Conservation (phyloP, 2,113 vertebrate species). For the Rhineura floridana region DNA sequence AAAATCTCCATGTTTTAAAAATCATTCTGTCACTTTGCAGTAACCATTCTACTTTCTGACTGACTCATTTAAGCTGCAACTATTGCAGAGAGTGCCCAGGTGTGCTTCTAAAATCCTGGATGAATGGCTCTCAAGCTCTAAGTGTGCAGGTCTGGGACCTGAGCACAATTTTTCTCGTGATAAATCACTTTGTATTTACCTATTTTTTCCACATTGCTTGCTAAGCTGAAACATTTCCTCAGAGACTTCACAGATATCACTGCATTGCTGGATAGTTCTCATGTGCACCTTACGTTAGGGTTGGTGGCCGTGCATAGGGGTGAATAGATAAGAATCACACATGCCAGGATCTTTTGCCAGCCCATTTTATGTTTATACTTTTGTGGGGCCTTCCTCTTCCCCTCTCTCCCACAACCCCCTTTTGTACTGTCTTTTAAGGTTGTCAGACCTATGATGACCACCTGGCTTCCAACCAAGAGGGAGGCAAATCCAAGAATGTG, state of each 20-base stretch:
- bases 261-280: conserved; percentile 10
- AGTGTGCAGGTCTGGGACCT: not conserved
- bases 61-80: not conserved
- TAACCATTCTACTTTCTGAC: not conserved
- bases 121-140: not conserved
- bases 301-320: not conserved
- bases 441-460: conserved; percentile 95
- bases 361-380: conserved; percentile 56
- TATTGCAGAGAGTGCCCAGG: not conserved
- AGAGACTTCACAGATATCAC: not conserved
- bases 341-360: conserved; percentile 14
- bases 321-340: not conserved
- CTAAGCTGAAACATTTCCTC: not conserved
- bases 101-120: no score
- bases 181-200: not conserved
- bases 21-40: not conserved
- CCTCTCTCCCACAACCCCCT: conserved; percentile 50
- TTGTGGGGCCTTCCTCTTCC: conserved; percentile 43
- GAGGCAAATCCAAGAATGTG: conserved; percentile 94
- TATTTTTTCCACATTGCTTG: not conserved
- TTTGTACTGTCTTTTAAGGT: conserved; percentile 76
- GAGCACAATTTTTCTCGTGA: not conserved
- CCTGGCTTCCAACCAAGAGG: conserved; percentile 89
- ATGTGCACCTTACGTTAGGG: conserved; percentile 22
- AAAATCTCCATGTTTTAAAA: not conserved